Percentiles rank a stretch among this genome's conserved stretches.
phyloP scores from a whole-genome alignment of 2,113 vertebrate species.

The Acinonyx jubatus region DNA sequence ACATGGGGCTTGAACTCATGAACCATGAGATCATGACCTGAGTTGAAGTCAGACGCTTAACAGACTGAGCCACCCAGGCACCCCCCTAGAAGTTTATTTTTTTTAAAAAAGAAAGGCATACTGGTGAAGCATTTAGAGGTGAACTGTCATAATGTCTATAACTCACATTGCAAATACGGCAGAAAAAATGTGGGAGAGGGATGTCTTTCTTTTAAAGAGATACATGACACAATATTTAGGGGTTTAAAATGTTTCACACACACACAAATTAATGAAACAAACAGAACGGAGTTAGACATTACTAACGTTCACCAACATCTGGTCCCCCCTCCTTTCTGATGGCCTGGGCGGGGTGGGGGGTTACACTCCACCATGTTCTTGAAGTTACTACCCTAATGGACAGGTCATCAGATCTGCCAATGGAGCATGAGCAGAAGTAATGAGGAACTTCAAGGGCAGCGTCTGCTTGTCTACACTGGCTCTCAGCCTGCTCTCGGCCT shows the following conservation, averaged over 20 bases:
- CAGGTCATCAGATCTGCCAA: neutral
- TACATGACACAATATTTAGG: neutral
- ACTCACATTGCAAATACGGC: neutral
- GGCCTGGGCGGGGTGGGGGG: neutral
- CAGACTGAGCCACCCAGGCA: too few relatives aligned
- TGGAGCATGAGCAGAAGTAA: neutral
- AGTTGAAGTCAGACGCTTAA: too few relatives aligned
- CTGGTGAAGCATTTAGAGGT: neutral
- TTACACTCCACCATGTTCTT: rapidly evolving
- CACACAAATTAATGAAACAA: neutral
- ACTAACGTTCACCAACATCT: too few relatives aligned
- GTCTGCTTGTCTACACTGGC: neutral
- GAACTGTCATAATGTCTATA: neutral
- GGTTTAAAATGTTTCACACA: neutral
- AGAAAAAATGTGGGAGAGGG: neutral
- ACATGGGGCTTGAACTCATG: too few relatives aligned
- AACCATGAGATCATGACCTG: too few relatives aligned
- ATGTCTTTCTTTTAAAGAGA: neutral
- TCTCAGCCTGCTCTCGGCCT: too few relatives aligned
- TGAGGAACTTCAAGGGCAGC: neutral
- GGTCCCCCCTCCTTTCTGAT: neutral
- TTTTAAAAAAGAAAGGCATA: neutral
- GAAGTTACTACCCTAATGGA: neutral
- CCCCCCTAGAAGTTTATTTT: too few relatives aligned
- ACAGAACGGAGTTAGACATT: neutral